Conservation (phyloP, 2,797 vertebrate species). For the Acropternis orthonyx region DNA sequence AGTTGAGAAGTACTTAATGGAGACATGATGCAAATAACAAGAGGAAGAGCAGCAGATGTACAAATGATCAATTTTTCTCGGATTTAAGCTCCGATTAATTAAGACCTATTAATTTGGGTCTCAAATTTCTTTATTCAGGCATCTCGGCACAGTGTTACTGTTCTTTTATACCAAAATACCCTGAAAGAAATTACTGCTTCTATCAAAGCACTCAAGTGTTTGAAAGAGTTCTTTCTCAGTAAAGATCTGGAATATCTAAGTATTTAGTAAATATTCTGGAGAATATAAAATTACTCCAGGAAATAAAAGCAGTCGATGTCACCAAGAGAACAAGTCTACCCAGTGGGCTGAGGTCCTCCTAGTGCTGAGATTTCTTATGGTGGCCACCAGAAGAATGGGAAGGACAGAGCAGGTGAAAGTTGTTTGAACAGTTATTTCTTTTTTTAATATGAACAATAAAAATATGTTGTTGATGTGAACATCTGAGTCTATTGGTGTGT, state of each 20-base stretch:
- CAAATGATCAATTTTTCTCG: background rate
- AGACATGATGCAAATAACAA: background rate
- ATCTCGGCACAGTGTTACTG: background rate
- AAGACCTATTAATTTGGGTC: background rate
- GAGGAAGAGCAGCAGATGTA: background rate
- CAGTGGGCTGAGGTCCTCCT: background rate
- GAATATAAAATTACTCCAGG: background rate
- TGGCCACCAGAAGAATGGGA: background rate
- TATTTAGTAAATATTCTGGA: background rate
- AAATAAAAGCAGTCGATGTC: background rate
- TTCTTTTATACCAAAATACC: background rate
- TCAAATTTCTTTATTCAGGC: background rate
- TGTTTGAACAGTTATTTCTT: background rate
- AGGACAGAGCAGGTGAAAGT: background rate
- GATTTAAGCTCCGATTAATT: background rate
- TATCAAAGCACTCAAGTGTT: background rate
- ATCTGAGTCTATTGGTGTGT: rapidly evolving
- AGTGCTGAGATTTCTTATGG: background rate
- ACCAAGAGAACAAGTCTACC: background rate
- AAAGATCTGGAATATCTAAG: background rate
- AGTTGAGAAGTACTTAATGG: background rate
- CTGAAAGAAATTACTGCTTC: background rate
- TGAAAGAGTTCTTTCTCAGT: background rate
- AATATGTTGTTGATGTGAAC: rapidly evolving
- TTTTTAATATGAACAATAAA: background rate